These are phyloP conservation scores for Bilobella aurantiaca DNA, from an alignment of 1,140 invertebrate species.

Conservation along the genomic window DNA sequence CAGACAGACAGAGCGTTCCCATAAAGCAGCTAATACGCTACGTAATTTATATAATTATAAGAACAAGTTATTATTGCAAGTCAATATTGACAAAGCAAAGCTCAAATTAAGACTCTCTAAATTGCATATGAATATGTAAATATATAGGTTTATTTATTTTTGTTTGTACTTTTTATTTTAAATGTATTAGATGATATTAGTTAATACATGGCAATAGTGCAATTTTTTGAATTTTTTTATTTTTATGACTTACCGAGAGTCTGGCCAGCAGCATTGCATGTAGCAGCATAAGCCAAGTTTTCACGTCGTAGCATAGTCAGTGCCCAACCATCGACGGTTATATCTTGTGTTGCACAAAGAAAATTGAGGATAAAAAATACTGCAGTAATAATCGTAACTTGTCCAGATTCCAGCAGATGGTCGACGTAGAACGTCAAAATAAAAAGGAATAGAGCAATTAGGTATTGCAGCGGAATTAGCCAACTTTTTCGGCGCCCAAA, in stretches of 20 bases:
- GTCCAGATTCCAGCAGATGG: constrained; percentile 39
- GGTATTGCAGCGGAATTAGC: constrained; percentile 52
- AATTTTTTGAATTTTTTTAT: too few relatives aligned
- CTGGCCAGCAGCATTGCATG: constrained; percentile 53
- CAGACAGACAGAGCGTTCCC: too few relatives aligned
- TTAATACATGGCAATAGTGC: too few relatives aligned
- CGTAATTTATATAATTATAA: too few relatives aligned
- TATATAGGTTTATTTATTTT: too few relatives aligned
- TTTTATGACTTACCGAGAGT: constrained; percentile 52
- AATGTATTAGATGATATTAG: too few relatives aligned
- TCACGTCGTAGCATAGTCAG: constrained; percentile 51
- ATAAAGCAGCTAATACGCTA: too few relatives aligned
- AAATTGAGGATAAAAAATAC: constrained; percentile 51
- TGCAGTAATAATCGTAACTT: constrained; percentile 44
- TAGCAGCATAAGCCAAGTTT: constrained; percentile 54
- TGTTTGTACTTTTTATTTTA: too few relatives aligned
- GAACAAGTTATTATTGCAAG: too few relatives aligned
- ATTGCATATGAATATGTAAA: too few relatives aligned
- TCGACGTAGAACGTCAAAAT: constrained; percentile 39
- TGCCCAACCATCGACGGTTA: constrained; percentile 56
- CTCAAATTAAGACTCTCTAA: too few relatives aligned
- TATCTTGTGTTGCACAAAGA: constrained; percentile 54
- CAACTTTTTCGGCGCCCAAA: constrained; percentile 52
- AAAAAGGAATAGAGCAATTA: constrained; percentile 48
- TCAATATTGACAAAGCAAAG: too few relatives aligned